Conservation (phyloP, 2,888 invertebrate species). For the Amaurobius ferox region DNA sequence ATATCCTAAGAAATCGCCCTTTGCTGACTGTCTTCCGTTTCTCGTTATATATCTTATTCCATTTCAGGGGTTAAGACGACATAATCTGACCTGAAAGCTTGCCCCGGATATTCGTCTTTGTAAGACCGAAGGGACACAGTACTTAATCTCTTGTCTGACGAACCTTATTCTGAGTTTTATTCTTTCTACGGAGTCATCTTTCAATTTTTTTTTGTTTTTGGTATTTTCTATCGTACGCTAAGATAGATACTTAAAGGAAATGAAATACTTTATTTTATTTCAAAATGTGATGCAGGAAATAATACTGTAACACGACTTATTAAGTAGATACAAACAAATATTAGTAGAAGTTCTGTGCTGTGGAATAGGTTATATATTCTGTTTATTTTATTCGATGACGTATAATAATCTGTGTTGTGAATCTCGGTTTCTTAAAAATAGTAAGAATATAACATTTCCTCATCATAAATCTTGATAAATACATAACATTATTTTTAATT, state of each 20-base stretch:
- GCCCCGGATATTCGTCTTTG: constrained; percentile 7
- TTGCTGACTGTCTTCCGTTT: neutral
- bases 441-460: too few relatives aligned
- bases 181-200: neutral
- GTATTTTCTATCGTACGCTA: neutral
- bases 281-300: neutral
- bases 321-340: too few relatives aligned
- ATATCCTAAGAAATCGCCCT: neutral
- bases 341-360: too few relatives aligned
- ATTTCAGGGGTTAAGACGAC: constrained; percentile 11
- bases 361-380: too few relatives aligned
- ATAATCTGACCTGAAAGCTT: constrained; percentile 1
- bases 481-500: too few relatives aligned
- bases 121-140: neutral
- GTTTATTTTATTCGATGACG: too few relatives aligned
- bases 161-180: neutral
- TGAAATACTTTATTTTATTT: neutral
- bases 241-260: neutral
- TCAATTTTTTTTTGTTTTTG: neutral
- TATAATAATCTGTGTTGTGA: too few relatives aligned
- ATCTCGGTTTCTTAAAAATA: too few relatives aligned
- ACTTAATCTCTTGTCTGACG: constrained; percentile 12
- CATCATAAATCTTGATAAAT: too few relatives aligned
- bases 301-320: too few relatives aligned
- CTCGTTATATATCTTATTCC: constrained; percentile 1